These are phyloP conservation scores for Pseudococcus viburni DNA, from an alignment of 2,888 invertebrate genomes.

Conservation along the genomic window DNA sequence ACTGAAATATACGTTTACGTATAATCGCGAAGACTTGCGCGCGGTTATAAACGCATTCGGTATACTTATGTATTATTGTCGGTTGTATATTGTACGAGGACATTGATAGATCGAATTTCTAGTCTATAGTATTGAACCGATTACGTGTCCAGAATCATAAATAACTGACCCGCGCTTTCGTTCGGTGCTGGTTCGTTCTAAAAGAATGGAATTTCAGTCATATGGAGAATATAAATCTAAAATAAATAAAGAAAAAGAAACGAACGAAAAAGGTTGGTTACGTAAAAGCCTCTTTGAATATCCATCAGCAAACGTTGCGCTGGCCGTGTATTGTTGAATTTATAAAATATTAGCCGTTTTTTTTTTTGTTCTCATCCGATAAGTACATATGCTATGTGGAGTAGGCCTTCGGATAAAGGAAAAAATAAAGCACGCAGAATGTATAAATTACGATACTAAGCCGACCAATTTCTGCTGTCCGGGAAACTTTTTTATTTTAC, in stretches of 20 bases:
- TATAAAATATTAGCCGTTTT: constrained; percentile 45
- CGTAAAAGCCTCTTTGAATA: constrained; percentile 37
- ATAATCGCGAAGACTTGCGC: not conserved
- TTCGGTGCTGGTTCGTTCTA: not conserved
- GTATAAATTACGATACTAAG: constrained; percentile 56
- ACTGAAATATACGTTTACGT: not conserved
- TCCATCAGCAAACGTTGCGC: constrained; percentile 41
- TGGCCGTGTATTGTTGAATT: constrained; percentile 33
- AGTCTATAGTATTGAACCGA: constrained; percentile 46
- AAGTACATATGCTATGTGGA: constrained; percentile 41
- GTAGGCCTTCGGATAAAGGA: constrained; percentile 37
- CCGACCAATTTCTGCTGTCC: constrained; percentile 50
- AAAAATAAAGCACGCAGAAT: constrained; percentile 51
- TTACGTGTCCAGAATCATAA: constrained; percentile 51
- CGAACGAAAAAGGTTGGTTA: constrained; percentile 48
- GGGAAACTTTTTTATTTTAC: constrained; percentile 57
- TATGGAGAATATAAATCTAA: constrained; percentile 56
- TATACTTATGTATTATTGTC: not conserved
- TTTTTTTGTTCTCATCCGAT: constrained; percentile 39
- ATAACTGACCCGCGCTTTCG: constrained; percentile 28
- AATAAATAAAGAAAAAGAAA: constrained; percentile 54
- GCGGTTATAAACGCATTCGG: not conserved
- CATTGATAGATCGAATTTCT: constrained; percentile 54
- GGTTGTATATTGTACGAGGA: constrained; percentile 24
- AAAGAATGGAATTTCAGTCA: constrained; percentile 38